Evolutionary conservation across 2,797 vertebrate species (phyloP).

Genomic region (Myoxocephalus aenaeus): DNA sequence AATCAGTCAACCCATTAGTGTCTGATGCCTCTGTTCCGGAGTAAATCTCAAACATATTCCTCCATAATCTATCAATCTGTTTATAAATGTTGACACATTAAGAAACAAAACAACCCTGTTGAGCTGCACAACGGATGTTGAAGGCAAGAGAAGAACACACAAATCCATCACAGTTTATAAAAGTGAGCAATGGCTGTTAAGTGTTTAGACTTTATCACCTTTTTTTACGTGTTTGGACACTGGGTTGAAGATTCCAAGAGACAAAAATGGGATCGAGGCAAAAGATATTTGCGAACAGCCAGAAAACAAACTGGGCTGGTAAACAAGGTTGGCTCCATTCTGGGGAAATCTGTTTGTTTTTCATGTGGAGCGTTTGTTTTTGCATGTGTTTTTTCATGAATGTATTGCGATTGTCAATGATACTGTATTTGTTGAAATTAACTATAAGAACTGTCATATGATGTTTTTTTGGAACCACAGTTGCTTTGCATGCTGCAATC

Average conservation of each 20-base stretch:
- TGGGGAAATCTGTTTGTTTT: not conserved
- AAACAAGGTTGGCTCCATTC: not conserved
- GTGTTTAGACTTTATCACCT: not conserved
- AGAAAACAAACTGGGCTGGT: constrained; percentile 1
- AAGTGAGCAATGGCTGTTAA: not conserved
- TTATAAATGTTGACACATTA: not conserved
- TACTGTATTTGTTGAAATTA: not conserved
- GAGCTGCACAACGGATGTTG: not conserved
- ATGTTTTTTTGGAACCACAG: not conserved
- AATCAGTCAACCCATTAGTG: not conserved
- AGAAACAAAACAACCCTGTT: not conserved
- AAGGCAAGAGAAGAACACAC: not conserved
- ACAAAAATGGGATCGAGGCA: not conserved
- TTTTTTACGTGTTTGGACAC: not conserved
- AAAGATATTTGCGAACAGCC: not conserved
- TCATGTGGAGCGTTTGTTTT: no score
- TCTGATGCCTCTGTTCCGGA: not conserved
- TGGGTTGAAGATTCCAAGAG: not conserved
- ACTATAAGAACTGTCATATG: not conserved
- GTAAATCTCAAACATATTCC: constrained; percentile 8
- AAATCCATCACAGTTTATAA: not conserved
- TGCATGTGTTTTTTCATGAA: constrained; percentile 3
- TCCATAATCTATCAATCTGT: constrained; percentile 8
- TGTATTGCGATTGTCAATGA: not conserved
- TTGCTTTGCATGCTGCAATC: not conserved